phyloP scores from a whole-genome alignment of 2,797 vertebrate species.

The Pseudochaenichthys georgianus region DNA sequence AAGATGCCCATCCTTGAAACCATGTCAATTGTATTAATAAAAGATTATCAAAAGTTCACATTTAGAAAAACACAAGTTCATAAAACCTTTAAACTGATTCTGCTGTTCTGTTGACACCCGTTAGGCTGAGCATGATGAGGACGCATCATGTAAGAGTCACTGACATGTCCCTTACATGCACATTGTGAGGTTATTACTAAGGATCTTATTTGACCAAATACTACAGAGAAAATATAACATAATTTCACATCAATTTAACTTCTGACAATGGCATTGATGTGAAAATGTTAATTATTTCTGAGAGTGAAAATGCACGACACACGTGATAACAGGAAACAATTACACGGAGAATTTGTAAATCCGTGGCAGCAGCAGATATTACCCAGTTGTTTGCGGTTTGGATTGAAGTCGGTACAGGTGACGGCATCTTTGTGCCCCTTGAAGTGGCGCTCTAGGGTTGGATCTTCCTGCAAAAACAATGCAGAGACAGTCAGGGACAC shows the following conservation, averaged over 20 bases:
- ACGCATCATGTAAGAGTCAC: background rate
- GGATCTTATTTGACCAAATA: background rate
- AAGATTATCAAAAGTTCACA: too few relatives aligned
- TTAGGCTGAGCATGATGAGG: background rate
- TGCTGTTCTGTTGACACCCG: too few relatives aligned
- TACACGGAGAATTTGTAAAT: background rate
- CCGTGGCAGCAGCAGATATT: slow-evolving; percentile 9
- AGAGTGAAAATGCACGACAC: background rate
- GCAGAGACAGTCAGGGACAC: background rate
- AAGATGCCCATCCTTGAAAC: background rate
- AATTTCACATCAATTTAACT: background rate
- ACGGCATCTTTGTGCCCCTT: slow-evolving; percentile 84
- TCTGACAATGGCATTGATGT: background rate
- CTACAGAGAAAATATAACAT: too few relatives aligned
- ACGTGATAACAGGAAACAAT: background rate
- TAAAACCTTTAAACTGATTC: background rate
- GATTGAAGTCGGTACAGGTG: slow-evolving; percentile 85
- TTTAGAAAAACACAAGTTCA: too few relatives aligned
- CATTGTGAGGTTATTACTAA: background rate
- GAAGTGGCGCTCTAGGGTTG: slow-evolving; percentile 81
- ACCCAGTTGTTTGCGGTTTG: slow-evolving; percentile 85
- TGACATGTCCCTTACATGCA: background rate
- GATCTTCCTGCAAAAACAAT: slow-evolving; percentile 81
- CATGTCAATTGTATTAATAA: background rate
- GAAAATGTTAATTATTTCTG: background rate